These are phyloP conservation scores for Streptopelia turtur DNA, from an alignment of 2,797 vertebrate genomes.

Conservation along the genomic window DNA sequence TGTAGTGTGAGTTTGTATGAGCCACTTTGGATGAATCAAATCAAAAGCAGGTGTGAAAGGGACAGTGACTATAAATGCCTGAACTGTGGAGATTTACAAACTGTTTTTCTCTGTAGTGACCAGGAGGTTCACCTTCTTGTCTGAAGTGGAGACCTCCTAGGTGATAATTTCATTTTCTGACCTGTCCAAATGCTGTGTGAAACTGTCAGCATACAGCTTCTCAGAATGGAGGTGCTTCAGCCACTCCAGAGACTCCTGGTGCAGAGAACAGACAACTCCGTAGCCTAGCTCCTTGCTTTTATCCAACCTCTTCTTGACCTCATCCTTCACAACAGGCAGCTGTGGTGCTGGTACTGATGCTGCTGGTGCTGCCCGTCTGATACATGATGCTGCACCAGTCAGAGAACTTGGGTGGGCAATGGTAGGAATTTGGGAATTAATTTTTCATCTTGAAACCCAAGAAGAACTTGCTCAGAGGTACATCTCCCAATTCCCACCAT, in stretches of 20 bases:
- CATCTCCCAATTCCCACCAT: not conserved
- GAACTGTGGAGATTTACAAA: not conserved
- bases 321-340: not conserved
- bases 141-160: not conserved
- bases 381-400: not conserved
- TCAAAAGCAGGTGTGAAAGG: not conserved
- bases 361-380: not conserved
- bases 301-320: not conserved
- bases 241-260: not conserved
- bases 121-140: not conserved
- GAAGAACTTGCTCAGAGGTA: not conserved
- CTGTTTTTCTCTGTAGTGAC: not conserved
- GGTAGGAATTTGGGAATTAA: not conserved
- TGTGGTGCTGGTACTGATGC: not conserved
- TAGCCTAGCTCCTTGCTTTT: not conserved
- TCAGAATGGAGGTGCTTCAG: not conserved
- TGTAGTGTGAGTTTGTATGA: rapidly evolving
- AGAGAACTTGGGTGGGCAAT: not conserved
- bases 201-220: not conserved
- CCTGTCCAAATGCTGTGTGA: not conserved
- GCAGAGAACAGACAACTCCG: not conserved
- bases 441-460: not conserved
- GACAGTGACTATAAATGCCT: not conserved
- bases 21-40: not conserved
- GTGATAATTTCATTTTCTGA: not conserved